A percentile compares a stretch with the other conserved stretches of the same genome.
These are phyloP conservation scores for Carassius auratus DNA, from an alignment of 2,113 vertebrate genomes.

Conservation along the genomic window DNA sequence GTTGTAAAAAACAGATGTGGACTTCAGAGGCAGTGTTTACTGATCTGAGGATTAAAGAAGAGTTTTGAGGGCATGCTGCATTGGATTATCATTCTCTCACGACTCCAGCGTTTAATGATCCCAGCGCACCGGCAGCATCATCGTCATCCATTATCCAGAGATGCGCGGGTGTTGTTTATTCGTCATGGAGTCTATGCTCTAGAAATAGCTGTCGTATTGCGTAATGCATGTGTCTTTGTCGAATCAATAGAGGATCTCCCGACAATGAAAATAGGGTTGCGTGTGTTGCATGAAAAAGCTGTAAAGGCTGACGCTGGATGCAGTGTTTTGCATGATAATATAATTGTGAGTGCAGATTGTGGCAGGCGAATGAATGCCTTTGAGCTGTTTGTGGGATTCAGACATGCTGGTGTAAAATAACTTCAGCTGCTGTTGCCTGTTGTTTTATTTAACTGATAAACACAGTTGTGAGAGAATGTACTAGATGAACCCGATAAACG, in stretches of 20 bases:
- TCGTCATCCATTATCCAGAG: conserved; percentile 21
- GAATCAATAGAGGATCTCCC: conserved; percentile 44
- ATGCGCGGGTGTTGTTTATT: conserved; percentile 39
- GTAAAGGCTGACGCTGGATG: background rate
- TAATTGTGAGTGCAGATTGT: background rate
- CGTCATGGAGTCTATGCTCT: conserved; percentile 29
- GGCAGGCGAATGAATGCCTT: conserved; percentile 3
- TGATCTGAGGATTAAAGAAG: conserved; percentile 22
- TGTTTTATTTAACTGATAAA: conserved; percentile 11
- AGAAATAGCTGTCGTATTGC: conserved; percentile 51
- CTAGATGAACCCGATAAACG: background rate
- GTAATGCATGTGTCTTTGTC: conserved; percentile 39
- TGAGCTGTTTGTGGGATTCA: background rate
- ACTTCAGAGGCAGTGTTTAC: conserved; percentile 9
- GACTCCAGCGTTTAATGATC: conserved; percentile 33
- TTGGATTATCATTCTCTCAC: conserved; percentile 26
- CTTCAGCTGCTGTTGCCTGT: background rate
- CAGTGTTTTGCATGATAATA: conserved; percentile 9
- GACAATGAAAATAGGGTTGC: conserved; percentile 13
- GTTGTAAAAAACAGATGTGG: conserved; percentile 11
- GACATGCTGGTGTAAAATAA: background rate
- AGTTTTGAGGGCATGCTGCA: conserved; percentile 22
- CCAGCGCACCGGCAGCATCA: conserved; percentile 6
- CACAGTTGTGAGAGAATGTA: background rate
- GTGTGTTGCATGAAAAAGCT: conserved; percentile 23